phyloP scores from a whole-genome alignment of 2,113 vertebrate genomes.

The Gallinago jamesoni region DNA sequence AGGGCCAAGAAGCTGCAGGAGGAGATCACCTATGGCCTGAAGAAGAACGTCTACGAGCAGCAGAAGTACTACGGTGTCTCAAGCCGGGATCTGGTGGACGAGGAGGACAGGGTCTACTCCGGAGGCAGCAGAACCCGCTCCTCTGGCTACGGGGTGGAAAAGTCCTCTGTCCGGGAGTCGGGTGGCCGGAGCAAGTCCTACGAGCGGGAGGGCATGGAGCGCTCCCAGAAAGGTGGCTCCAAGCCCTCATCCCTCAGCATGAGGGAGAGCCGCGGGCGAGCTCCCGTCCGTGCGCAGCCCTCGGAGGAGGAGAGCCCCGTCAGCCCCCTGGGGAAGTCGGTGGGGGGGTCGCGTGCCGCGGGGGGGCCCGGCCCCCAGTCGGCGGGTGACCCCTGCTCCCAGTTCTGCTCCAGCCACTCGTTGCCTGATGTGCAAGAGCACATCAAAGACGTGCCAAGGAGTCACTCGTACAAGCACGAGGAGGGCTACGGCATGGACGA shows the following conservation, averaged over 20 bases:
- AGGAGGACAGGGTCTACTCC: slow-evolving; percentile 88
- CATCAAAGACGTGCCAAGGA: slow-evolving; percentile 92
- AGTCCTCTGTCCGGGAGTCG: slow-evolving; percentile 84
- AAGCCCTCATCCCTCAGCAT: slow-evolving; percentile 79
- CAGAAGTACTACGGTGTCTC: slow-evolving; percentile 90
- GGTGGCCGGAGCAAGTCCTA: slow-evolving; percentile 91
- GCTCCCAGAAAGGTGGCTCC: slow-evolving; percentile 84
- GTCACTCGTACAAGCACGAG: slow-evolving; percentile 94
- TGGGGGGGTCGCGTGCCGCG: slow-evolving; percentile 81
- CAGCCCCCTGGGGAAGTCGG: slow-evolving; percentile 88
- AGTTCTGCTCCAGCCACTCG: slow-evolving; percentile 98
- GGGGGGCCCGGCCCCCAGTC: slow-evolving; percentile 79
- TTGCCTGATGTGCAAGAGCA: slow-evolving; percentile 98
- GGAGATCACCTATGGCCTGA: slow-evolving; percentile 89
- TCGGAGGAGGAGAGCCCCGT: slow-evolving; percentile 96
- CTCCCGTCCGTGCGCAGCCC: slow-evolving; percentile 88
- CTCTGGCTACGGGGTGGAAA: slow-evolving; percentile 89
- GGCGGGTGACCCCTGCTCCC: slow-evolving; percentile 85
- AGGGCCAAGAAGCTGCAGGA: slow-evolving; percentile 92
- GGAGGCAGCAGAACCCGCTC: slow-evolving; percentile 85
- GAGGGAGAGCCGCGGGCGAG: slow-evolving; percentile 83
- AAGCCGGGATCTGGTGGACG: slow-evolving; percentile 86
- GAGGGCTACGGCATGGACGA: slow-evolving; percentile 96
- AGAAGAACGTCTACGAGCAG: slow-evolving; percentile 94
- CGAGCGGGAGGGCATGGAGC: slow-evolving; percentile 87